Conservation (phyloP, 2,888 invertebrate species). For the Tetragnatha montana region DNA sequence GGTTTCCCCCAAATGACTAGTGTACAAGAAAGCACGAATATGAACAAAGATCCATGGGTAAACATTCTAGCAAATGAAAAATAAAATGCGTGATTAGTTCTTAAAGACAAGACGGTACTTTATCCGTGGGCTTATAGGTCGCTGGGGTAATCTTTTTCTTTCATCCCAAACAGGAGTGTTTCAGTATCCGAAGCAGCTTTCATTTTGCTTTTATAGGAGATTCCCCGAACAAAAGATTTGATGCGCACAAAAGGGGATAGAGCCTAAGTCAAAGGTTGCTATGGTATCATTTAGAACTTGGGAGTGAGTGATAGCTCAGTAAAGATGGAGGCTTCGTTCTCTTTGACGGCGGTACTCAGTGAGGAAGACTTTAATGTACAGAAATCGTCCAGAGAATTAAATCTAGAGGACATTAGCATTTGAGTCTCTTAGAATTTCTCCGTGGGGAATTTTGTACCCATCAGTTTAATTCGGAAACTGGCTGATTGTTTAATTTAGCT, state of each 20-base stretch:
- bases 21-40: constrained; percentile 8
- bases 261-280: constrained; percentile 25
- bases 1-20: neutral
- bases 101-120: constrained; percentile 9
- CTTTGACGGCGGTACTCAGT: neutral
- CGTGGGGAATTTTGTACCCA: too few relatives aligned
- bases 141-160: constrained; percentile 33
- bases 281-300: constrained; percentile 34
- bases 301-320: constrained; percentile 17
- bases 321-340: constrained; percentile 8
- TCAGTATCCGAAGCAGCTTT: constrained; percentile 28
- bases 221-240: constrained; percentile 36
- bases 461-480: too few relatives aligned
- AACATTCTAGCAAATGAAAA: constrained; percentile 14
- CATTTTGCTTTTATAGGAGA: constrained; percentile 27
- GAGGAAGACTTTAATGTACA: too few relatives aligned
- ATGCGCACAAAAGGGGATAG: constrained; percentile 28
- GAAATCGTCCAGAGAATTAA: too few relatives aligned
- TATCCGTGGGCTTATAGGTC: constrained; percentile 15
- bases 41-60: constrained; percentile 2
- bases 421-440: too few relatives aligned
- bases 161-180: constrained; percentile 10
- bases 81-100: constrained; percentile 22
- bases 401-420: too few relatives aligned
- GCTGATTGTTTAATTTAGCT: too few relatives aligned